Base-by-base conservation (phyloP, 2,797 vertebrate genomes). In the Chloroceryle amazona region DNA sequence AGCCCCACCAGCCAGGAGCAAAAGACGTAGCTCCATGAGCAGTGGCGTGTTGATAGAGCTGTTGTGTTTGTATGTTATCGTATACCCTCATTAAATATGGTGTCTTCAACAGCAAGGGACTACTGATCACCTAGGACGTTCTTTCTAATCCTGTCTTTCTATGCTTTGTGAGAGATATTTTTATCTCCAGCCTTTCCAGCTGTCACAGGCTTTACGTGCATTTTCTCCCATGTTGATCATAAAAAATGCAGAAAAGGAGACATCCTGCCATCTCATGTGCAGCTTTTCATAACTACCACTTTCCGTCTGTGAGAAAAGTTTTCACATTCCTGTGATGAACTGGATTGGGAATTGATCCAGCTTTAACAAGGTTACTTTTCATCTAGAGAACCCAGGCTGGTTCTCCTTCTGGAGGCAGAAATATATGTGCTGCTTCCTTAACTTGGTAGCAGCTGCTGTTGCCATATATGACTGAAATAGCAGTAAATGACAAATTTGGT, bases 1-100 rank as follows among this genome's bases (percentile, higher is more conserved):
- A 61, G 61, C 61, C 9, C 8, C 1, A 3, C 58, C 57, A 46
- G 37, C 13, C 31, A 2, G 37, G 25, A 82, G 71, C 58, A 19
- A 62, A 52, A 81, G 79, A 46, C 21, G 1, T 44, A 44, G 46
- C 5, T 22, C 22, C 1, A 1, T 49, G 46, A 54, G 26, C 14
- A 3, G 31, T 7, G 3, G 13, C 1, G 4, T 42, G 75, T 33
- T 42, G 51, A 8, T 63, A 37, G 0, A 2, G 55, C 46, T 39
- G 17, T 54, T 1, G 0, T 26, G 33, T 46, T 46, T 23, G 9
- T 39, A 10, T 6, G 0, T 55, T 44, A 39, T 10, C 1, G 0
- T 66, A 9, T 33, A 31, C 25, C 26, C 11, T 42, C 37, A 11
- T 58, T 76, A 52, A 52, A 52, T 52, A 52, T 5, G 26, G 16